Base-by-base conservation (phyloP, 2,797 vertebrate genomes). In the Crenuchus spilurus region DNA sequence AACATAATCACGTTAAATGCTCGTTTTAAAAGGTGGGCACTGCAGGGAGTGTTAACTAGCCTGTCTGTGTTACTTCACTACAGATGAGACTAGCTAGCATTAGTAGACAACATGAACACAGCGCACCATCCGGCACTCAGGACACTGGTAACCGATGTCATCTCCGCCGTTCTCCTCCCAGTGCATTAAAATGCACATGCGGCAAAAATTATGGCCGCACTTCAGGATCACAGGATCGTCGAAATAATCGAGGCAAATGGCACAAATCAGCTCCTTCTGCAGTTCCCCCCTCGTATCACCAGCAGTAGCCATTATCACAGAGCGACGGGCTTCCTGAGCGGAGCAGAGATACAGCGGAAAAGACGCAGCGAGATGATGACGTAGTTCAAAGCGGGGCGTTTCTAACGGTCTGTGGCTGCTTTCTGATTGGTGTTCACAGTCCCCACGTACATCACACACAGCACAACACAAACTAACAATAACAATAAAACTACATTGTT, bases 131-230 rank as follows among this genome's bases (percentile, higher is more conserved):
- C 87, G 72, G 74, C 87, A 88, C 75, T 88, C 85, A 1, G 87
- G 87, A 66, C 85, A 87, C 81, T 92, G 91, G 49, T 93, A 94
- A 0, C 92, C 92, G 63, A 79, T 75, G 64, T 92, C 92, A 76
- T 93, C 90, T 74, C 87, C 89, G 83, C 90, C 91, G 80, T 92
- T 93, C 85, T 94, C 92, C 68, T 94, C 91, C 93, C 93, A 94
- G 70, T 93, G 92, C 90, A 91, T 91, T 51, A 88, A 88, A 77
- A 94, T 94, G 44, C 93, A 94, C 44, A 88, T 87, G 0, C 91
- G 89, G 31, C 93, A 94, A 73, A 94, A 94, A 83, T 92, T 94
- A 49, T 94, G 93, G 0, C 93, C 93, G 55, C 93, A 94, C 78
- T 93, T 93, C 24, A 94, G 70, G 20, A 93, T 92, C 8, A 94